Evolutionary conservation across 1,140 invertebrate genomes (phyloP).

Genomic region (Pinna nobilis): DNA sequence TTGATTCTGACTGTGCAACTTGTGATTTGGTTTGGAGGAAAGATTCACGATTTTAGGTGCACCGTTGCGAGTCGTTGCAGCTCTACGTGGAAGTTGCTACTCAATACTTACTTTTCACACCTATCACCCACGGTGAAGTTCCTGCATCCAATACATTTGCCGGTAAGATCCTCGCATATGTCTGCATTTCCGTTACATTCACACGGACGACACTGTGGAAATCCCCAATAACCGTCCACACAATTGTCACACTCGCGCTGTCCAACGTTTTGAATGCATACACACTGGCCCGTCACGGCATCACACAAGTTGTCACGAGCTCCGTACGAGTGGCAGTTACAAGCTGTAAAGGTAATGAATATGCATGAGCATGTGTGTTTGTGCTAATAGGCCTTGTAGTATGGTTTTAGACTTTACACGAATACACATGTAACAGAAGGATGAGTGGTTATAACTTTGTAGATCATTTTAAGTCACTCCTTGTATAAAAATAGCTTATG

Average conservation of each 20-base stretch:
- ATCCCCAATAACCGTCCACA: slow-evolving; percentile 77
- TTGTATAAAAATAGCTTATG: too few relatives aligned
- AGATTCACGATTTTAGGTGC: too few relatives aligned
- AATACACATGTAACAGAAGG: too few relatives aligned
- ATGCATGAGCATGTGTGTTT: too few relatives aligned
- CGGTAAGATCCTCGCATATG: slow-evolving; percentile 92
- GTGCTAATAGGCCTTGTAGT: too few relatives aligned
- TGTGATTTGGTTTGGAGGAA: background rate
- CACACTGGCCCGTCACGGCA: slow-evolving; percentile 92
- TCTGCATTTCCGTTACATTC: slow-evolving; percentile 98
- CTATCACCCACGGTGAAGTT: slow-evolving; percentile 91
- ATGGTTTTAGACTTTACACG: too few relatives aligned
- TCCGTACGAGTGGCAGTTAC: slow-evolving; percentile 96
- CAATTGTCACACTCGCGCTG: slow-evolving; percentile 85
- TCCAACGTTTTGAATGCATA: slow-evolving; percentile 92
- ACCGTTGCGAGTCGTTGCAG: too few relatives aligned
- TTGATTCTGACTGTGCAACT: too few relatives aligned
- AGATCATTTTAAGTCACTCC: too few relatives aligned
- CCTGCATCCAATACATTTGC: slow-evolving; percentile 91
- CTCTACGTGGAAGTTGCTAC: too few relatives aligned
- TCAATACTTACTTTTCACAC: slow-evolving; percentile 85
- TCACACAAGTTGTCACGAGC: slow-evolving; percentile 97
- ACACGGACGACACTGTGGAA: slow-evolving; percentile 95
- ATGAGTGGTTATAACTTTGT: too few relatives aligned
- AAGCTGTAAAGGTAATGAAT: slow-evolving; percentile 78